These are phyloP conservation scores for Psittacula derbiana DNA, from an alignment of 2,797 vertebrate genomes.

Conservation along the genomic window DNA sequence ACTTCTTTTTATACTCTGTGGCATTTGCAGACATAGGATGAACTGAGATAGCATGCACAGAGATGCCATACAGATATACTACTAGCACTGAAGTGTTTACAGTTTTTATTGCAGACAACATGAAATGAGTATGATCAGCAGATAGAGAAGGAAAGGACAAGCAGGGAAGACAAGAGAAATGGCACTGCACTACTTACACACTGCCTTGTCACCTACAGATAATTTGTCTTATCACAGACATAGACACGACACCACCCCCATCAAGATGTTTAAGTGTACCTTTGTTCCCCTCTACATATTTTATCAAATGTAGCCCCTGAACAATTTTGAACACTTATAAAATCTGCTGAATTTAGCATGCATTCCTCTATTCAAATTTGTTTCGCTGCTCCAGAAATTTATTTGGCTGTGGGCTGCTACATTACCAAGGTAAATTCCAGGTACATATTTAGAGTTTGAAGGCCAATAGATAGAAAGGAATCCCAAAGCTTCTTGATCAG, in stretches of 20 bases:
- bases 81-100: background rate
- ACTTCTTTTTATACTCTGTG: background rate
- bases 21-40: background rate
- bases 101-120: background rate
- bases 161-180: background rate
- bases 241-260: fast-evolving
- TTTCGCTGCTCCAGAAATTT: background rate
- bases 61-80: background rate
- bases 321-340: background rate
- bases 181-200: background rate
- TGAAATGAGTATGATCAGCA: background rate
- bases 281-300: background rate
- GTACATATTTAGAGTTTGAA: background rate
- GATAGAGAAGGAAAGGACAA: background rate
- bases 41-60: background rate
- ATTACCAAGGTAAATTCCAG: background rate
- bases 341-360: background rate
- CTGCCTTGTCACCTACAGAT: background rate
- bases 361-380: background rate
- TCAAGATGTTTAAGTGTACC: background rate
- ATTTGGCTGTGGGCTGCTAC: background rate
- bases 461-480: background rate
- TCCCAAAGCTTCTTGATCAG: background rate
- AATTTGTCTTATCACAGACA: background rate
- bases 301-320: background rate